These are phyloP conservation scores for Cyphomyrus discorhynchus DNA, from an alignment of 2,113 vertebrate genomes.

Conservation along the genomic window DNA sequence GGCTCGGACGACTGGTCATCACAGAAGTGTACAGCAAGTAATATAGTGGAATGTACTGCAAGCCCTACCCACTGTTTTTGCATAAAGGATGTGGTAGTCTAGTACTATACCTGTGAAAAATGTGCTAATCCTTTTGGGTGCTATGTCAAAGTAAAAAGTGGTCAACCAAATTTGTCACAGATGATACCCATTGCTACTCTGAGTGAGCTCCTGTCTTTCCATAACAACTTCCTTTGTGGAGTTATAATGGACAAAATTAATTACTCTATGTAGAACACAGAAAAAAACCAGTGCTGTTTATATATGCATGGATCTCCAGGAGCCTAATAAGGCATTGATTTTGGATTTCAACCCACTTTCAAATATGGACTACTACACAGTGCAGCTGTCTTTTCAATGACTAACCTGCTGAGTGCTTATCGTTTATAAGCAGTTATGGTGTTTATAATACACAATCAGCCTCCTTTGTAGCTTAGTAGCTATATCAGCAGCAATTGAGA, in stretches of 20 bases:
- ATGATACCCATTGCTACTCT: not conserved
- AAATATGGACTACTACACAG: not conserved
- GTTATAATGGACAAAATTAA: not conserved
- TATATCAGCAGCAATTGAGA: not conserved
- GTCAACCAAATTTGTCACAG: not conserved
- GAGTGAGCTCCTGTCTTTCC: not conserved
- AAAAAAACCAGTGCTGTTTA: not conserved
- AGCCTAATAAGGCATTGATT: not conserved
- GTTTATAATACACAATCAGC: conserved; percentile 1
- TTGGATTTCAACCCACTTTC: not conserved
- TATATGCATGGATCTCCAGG: not conserved
- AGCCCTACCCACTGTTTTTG: not conserved
- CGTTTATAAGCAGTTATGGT: not conserved
- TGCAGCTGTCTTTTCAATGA: not conserved
- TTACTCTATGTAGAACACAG: not conserved
- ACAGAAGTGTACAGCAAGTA: not conserved
- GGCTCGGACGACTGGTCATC: too few species aligned
- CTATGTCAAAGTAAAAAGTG: not conserved
- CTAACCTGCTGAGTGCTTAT: not conserved
- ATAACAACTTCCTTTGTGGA: not conserved
- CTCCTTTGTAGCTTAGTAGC: not conserved
- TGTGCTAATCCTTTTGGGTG: not conserved
- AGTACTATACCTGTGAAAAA: not conserved
- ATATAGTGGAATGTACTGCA: not conserved
- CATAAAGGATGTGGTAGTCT: not conserved